A percentile compares a stretch with the other conserved stretches of the same genome.
These are phyloP conservation scores for Brachyptera putata DNA, from an alignment of 2,888 invertebrate genomes.

Conservation along the genomic window DNA sequence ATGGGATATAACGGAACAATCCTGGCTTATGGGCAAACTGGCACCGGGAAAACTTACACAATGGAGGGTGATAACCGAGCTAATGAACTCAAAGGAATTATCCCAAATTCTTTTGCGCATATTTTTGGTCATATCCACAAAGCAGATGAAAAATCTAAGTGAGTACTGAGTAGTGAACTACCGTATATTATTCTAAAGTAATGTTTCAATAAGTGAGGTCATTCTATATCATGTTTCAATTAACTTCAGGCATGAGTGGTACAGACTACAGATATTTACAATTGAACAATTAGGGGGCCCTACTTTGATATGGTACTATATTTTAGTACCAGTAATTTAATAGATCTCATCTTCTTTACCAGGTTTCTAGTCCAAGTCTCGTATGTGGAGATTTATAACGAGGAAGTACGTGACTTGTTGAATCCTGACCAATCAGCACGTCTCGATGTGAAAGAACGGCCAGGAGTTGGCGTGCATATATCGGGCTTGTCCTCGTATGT, in stretches of 20 bases:
- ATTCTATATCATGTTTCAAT: too few species aligned
- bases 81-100: constrained; percentile 90
- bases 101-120: constrained; percentile 98
- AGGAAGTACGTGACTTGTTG: constrained; percentile 93
- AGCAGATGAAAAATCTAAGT: constrained; percentile 87
- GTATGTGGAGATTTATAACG: constrained; percentile 98
- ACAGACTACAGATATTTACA: too few species aligned
- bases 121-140: constrained; percentile 97
- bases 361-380: constrained; percentile 96
- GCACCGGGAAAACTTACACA: constrained; percentile 98
- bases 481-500: constrained; percentile 96
- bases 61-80: constrained; percentile 91
- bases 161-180: constrained; percentile 41
- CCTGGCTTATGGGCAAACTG: constrained; percentile 87
- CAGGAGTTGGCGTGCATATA: constrained; percentile 96
- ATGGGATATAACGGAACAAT: constrained; percentile 96
- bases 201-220: constrained; percentile 1
- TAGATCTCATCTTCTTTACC: too few species aligned
- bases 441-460: constrained; percentile 90
- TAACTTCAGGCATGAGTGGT: too few species aligned
- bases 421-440: constrained; percentile 75
- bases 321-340: too few species aligned
- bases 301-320: too few species aligned
- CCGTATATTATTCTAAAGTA: too few species aligned
- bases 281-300: too few species aligned